phyloP scores from a whole-genome alignment of 2,797 vertebrate species.

The Anolis apletophallus region DNA sequence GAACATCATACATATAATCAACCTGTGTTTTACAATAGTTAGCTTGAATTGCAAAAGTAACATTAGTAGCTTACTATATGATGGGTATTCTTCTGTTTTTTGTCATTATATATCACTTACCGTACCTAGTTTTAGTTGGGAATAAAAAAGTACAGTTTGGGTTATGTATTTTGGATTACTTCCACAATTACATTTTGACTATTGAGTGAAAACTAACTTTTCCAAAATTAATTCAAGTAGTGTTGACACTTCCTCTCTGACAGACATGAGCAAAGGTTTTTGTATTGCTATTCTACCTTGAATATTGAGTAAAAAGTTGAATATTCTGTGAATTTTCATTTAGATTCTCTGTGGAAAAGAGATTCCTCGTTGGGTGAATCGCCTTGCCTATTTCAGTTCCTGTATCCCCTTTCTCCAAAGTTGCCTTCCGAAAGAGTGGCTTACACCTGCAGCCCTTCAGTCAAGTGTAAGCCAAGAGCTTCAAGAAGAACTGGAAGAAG shows the following conservation, averaged over 20 bases:
- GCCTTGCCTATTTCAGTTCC: constrained; percentile 99
- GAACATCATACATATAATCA: no score
- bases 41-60: background rate
- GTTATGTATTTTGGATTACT: background rate
- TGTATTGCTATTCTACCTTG: background rate
- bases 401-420: constrained; percentile 99
- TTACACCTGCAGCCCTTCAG: constrained; percentile 96
- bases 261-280: background rate
- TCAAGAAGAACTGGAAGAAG: constrained; percentile 90
- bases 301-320: constrained; percentile 19
- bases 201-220: background rate
- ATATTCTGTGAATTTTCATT: constrained; percentile 22
- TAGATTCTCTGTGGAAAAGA: constrained; percentile 97
- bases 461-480: constrained; percentile 98
- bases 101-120: background rate
- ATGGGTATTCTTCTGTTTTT: background rate
- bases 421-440: constrained; percentile 98
- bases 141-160: background rate
- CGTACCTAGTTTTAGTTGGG: background rate
- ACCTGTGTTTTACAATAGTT: background rate
- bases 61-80: background rate
- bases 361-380: constrained; percentile 98
- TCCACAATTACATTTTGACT: background rate
- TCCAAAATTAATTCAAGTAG: background rate
- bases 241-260: background rate